Base-by-base conservation (phyloP, 2,888 invertebrate genomes). In the Tortrix viridana region DNA sequence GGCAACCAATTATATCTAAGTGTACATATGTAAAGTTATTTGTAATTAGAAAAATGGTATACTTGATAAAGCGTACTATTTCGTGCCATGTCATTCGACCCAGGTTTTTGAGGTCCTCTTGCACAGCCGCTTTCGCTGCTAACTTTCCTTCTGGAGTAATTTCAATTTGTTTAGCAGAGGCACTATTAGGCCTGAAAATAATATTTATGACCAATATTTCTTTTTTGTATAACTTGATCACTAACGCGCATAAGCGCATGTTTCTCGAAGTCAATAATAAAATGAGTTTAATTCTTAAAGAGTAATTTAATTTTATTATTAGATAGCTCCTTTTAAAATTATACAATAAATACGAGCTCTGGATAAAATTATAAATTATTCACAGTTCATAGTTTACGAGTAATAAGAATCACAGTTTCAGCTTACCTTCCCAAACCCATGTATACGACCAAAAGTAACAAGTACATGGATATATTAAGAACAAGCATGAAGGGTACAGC, bases 141-240 rank as follows among this genome's bases (percentile, higher is more conserved):
- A 74, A 64, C 7, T 76, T 72, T 5, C 81, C 88, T 44, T 70
- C 70, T 9, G 69, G 79, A 81, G 84, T 88, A 87, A 94, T 87
- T 65, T 90, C 83, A 0, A 93, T 86, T 12, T 83, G 88, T 68
- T 89, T 89, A 0, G 94, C 94, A 65, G 93, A 93, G 67, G 88
- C 78, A 76, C 94, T 94, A 1, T 92, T 90, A 14, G 94, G 93
- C 58, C 95, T 92, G 20, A 20, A 14, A 37, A 52, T 4, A n/a
- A 38, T 12, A 1, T 1, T 26, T 5, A 5, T 26, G 6, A 26
- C 6, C 6, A 5, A 26, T 3, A 26, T 26, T 26, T 26, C 26
- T 26, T 6, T 26, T 26, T n/a, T n/a, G n/a, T n/a, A n/a, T n/a
- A n/a, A n/a, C n/a, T n/a, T n/a, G n/a, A n/a, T n/a, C n/a, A n/a